Evolutionary conservation across 2,113 vertebrate genomes (phyloP).

Genomic region (Trogon melanurus): DNA sequence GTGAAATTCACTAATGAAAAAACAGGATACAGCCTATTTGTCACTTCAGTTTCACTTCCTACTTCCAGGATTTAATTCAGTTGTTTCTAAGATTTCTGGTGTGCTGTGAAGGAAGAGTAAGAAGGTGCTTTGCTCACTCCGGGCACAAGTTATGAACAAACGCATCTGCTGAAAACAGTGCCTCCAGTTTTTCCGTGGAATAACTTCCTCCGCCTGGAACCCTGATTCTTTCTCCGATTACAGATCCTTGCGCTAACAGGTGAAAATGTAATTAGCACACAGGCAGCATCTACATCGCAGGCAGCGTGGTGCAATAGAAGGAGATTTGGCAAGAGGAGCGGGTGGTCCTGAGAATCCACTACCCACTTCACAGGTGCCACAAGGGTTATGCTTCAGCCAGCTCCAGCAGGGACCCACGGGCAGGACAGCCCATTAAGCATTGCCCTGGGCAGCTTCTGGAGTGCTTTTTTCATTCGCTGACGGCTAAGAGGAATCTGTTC

Average conservation of each 20-base stretch:
- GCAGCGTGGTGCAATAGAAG: not conserved
- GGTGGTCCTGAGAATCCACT: not conserved
- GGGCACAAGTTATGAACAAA: not conserved
- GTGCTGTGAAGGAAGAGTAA: not conserved
- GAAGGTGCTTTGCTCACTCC: not conserved
- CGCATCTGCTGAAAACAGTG: not conserved
- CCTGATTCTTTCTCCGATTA: not conserved
- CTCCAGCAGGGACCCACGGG: rapidly evolving
- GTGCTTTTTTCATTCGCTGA: not conserved
- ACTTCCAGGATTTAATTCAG: constrained; percentile 9
- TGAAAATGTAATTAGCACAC: not conserved
- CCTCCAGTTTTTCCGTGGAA: not conserved
- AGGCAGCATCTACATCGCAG: not conserved
- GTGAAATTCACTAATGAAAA: not conserved
- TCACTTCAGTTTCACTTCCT: constrained; percentile 6
- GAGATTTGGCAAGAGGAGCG: rapidly evolving
- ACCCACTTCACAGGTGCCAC: rapidly evolving
- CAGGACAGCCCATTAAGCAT: not conserved
- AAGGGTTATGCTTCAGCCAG: not conserved
- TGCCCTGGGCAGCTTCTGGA: not conserved
- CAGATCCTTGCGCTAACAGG: not conserved
- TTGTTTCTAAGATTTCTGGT: not conserved
- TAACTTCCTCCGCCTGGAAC: not conserved
- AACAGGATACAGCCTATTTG: not conserved
- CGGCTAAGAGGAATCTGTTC: not conserved